Evolutionary conservation across 2,113 vertebrate species (phyloP), one percentile per base, ranked within the genome.

Genomic region (Chloropsis hardwickii): DNA sequence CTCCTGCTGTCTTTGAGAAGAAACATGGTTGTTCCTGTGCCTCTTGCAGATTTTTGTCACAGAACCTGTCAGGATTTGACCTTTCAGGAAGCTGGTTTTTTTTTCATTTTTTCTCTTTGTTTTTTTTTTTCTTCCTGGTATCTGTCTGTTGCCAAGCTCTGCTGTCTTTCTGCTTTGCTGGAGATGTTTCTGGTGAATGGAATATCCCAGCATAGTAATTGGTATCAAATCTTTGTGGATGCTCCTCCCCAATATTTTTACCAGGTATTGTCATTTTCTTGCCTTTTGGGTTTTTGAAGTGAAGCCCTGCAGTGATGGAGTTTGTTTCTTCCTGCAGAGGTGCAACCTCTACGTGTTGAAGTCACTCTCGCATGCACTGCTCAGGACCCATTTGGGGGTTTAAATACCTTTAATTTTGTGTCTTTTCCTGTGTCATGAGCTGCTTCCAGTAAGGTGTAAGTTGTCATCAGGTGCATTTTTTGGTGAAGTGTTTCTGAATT

Each of bases 101-200:
- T 14, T 13, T 15, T 5, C 8, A 3, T 48, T 62, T 62, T 42
- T 47, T 5, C 2, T 12, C 12, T 31, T 13, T 22, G 0, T 29
- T 51, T 60, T 67, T 33, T 29, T 51, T 60, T 67, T 33, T 5
- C 18, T 29, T 60, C 25, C 22, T 60, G 60, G 7, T 40, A 27
- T 78, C 19, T 84, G 9, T 45, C 33, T 45, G 7, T 51, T 69
- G 7, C 25, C 15, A 64, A 66, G 25, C 40, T 70, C 20, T 40
- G 31, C 35, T 78, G 3, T 48, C 42, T 58, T 78, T 78, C 51
- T 70, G 57, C 7, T 27, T 37, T 54, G 25, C 71, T 83, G 50
- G 73, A 47, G 42, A 4, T 61, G 12, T 21, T 85, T 69, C 35
- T 65, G 51, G 25, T 73, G 37, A 39, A 47, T 17, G 23, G 16